These are phyloP conservation scores for Philopedon plagiatum DNA, from an alignment of 2,888 invertebrate species.

Conservation along the genomic window DNA sequence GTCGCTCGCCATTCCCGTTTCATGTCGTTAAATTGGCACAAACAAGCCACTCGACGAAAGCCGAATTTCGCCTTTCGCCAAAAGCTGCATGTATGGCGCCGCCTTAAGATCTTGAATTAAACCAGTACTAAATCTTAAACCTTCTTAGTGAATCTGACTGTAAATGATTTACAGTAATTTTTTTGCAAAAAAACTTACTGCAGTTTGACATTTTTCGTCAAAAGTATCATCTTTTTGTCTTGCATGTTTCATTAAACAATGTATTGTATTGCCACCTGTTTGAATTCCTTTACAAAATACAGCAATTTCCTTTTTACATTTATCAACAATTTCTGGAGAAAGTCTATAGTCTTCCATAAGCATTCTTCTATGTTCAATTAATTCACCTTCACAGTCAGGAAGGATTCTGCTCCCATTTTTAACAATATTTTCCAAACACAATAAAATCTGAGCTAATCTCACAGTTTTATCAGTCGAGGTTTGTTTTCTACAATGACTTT, in stretches of 20 bases:
- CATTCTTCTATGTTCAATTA: slow-evolving; percentile 91
- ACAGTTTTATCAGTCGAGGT: slow-evolving; percentile 88
- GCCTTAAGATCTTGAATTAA: too few relatives aligned
- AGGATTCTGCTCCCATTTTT: slow-evolving; percentile 81
- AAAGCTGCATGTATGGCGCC: too few relatives aligned
- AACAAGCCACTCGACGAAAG: too few relatives aligned
- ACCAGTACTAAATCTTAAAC: too few relatives aligned
- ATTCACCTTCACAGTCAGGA: slow-evolving; percentile 87
- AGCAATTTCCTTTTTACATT: slow-evolving; percentile 88
- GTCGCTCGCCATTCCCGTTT: too few relatives aligned
- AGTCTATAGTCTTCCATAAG: slow-evolving; percentile 94
- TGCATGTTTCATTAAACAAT: slow-evolving; percentile 94
- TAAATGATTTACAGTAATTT: background rate
- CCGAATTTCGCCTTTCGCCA: too few relatives aligned
- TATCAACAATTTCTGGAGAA: slow-evolving; percentile 92
- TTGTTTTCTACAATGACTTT: slow-evolving; percentile 86
- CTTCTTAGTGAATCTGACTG: background rate
- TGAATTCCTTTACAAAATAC: slow-evolving; percentile 81
- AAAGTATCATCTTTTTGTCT: slow-evolving; percentile 77
- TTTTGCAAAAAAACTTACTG: slow-evolving; percentile 70
- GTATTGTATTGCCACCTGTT: slow-evolving; percentile 90
- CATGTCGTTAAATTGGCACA: too few relatives aligned
- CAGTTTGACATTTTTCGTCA: slow-evolving; percentile 80
- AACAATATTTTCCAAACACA: slow-evolving; percentile 89
- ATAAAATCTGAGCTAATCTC: slow-evolving; percentile 88